phyloP scores from a whole-genome alignment of 2,888 invertebrate genomes.

The Gastracanthus pulcherrimus region DNA sequence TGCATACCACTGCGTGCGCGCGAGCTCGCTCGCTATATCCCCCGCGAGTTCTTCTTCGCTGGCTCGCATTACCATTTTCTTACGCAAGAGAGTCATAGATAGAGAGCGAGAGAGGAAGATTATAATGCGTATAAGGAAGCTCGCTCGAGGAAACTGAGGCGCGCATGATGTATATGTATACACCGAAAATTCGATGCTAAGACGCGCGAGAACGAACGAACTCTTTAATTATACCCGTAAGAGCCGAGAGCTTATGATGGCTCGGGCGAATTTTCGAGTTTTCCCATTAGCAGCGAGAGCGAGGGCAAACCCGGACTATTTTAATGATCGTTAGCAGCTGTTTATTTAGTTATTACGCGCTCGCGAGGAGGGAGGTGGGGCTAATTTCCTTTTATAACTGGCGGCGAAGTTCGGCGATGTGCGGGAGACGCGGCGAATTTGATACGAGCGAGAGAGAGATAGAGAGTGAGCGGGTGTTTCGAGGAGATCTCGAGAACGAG shows the following conservation, averaged over 20 bases:
- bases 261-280: slow-evolving; percentile 37
- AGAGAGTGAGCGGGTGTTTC: too few species aligned
- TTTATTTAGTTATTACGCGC: slow-evolving; percentile 39
- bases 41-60: not conserved
- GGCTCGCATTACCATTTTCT: slow-evolving; percentile 34
- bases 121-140: not conserved
- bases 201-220: not conserved
- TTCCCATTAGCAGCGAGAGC: slow-evolving; percentile 34
- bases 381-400: slow-evolving; percentile 15
- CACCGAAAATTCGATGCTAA: slow-evolving; percentile 30
- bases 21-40: too few species aligned
- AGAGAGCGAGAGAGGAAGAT: not conserved
- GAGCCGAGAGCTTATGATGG: not conserved
- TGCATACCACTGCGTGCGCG: too few species aligned
- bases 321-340: slow-evolving; percentile 37
- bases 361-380: not conserved
- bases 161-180: too few species aligned
- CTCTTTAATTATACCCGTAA: slow-evolving; percentile 22
- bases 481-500: not conserved
- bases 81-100: not conserved
- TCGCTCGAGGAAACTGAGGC: not conserved
- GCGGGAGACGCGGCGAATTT: not conserved
- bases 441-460: not conserved
- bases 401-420: not conserved
- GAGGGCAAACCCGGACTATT: slow-evolving; percentile 10